A percentile compares a stretch with the other conserved stretches of the same genome.
phyloP scores from a whole-genome alignment of 2,797 vertebrate species.

The Gambelia wislizenii region DNA sequence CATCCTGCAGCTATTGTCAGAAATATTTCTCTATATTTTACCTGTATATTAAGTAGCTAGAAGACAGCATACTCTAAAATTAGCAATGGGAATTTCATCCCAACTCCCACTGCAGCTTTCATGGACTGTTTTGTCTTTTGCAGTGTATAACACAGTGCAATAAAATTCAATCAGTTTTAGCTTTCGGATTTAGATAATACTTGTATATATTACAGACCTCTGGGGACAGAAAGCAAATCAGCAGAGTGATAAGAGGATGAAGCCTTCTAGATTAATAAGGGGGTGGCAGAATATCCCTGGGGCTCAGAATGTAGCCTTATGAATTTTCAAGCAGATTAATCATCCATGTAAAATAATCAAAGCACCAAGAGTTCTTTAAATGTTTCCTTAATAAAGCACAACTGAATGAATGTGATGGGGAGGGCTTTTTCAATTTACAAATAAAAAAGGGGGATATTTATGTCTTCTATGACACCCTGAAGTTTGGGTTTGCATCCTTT shows the following conservation, averaged over 20 bases:
- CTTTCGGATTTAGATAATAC: slow-evolving; percentile 25
- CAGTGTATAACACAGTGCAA: neutral
- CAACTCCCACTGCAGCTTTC: neutral
- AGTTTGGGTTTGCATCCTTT: neutral
- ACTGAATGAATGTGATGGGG: neutral
- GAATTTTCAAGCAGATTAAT: slow-evolving; percentile 17
- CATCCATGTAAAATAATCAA: slow-evolving; percentile 12
- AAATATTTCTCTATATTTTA: slow-evolving; percentile 21
- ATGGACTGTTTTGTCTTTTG: neutral
- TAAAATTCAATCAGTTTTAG: slow-evolving; percentile 22
- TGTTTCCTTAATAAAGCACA: slow-evolving; percentile 16
- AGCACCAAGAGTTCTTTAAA: slow-evolving; percentile 2
- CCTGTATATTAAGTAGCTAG: slow-evolving; percentile 7
- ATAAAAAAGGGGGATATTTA: neutral
- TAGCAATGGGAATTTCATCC: neutral
- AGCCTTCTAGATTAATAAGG: slow-evolving; percentile 35
- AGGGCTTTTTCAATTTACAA: slow-evolving; percentile 5
- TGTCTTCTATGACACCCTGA: slow-evolving; percentile 5
- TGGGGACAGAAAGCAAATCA: slow-evolving; percentile 8
- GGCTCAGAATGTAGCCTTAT: neutral
- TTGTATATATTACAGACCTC: slow-evolving; percentile 35
- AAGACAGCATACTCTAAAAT: slow-evolving; percentile 3
- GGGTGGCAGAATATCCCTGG: slow-evolving; percentile 9
- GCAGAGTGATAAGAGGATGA: slow-evolving; percentile 38
- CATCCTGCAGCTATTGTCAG: slow-evolving; percentile 15